These are phyloP conservation scores for Cistogaster globosa DNA, from an alignment of 2,888 invertebrate species.

Conservation along the genomic window DNA sequence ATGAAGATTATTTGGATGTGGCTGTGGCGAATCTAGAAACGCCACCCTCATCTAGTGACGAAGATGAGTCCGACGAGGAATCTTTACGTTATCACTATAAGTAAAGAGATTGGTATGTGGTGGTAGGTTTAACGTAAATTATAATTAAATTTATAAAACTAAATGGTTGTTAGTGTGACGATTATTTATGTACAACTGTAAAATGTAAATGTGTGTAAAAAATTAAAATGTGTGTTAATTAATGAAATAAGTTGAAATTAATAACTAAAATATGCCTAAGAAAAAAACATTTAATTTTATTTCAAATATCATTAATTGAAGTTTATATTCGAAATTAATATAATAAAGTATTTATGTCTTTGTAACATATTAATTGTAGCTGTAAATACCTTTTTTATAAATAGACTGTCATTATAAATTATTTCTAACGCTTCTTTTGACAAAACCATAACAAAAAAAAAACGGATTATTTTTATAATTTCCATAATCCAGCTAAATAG, in stretches of 20 bases:
- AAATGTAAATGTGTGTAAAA: conserved; percentile 25
- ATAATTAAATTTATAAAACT: not conserved
- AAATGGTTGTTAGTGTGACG: conserved; percentile 35
- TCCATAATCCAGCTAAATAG: conserved; percentile 60
- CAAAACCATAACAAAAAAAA: no score
- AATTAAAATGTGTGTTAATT: conserved; percentile 2
- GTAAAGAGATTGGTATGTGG: conserved; percentile 34
- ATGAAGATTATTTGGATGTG: conserved; percentile 95
- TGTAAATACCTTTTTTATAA: no score
- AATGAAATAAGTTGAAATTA: not conserved
- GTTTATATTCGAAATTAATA: not conserved
- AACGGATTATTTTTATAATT: not conserved
- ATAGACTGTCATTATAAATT: no score
- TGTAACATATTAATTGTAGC: no score
- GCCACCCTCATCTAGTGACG: conserved; percentile 93
- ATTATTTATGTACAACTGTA: not conserved
- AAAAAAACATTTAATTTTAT: not conserved
- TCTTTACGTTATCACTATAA: conserved; percentile 78
- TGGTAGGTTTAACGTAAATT: not conserved
- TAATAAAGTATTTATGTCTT: no score
- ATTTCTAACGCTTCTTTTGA: no score
- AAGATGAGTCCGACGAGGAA: conserved; percentile 80
- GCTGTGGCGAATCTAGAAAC: conserved; percentile 93
- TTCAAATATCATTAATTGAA: not conserved
- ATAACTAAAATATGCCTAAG: not conserved